These are phyloP conservation scores for Clangula hyemalis DNA, from an alignment of 2,797 vertebrate species.

Conservation along the genomic window DNA sequence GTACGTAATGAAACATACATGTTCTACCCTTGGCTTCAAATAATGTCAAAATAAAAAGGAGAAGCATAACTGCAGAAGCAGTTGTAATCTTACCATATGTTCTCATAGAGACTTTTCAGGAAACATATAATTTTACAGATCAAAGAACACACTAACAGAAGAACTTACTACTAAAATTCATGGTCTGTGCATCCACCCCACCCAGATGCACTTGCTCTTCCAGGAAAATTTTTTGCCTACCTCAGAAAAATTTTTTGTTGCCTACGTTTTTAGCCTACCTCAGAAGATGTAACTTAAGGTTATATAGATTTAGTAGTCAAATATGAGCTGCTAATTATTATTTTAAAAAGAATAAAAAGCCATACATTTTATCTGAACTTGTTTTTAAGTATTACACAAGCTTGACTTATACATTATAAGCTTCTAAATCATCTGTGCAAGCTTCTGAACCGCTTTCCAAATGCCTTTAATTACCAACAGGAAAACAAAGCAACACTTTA, in stretches of 20 bases:
- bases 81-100: not conserved
- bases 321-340: not conserved
- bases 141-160: not conserved
- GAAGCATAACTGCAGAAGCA: not conserved
- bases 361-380: not conserved
- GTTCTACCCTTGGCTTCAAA: conserved; percentile 2
- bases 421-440: not conserved
- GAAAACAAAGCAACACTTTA: not conserved
- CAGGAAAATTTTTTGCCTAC: not conserved
- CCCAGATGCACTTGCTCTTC: not conserved
- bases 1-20: not conserved
- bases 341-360: not conserved
- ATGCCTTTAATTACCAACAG: not conserved
- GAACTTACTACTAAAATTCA: not conserved
- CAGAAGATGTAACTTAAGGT: not conserved
- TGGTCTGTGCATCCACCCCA: not conserved
- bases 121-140: not conserved
- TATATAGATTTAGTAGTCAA: not conserved
- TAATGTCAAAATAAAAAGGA: not conserved
- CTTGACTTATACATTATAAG: not conserved
- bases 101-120: not conserved
- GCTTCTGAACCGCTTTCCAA: not conserved
- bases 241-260: not conserved
- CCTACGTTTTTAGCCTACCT: not conserved
- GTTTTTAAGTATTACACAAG: not conserved